Evolutionary conservation across 2,888 invertebrate genomes (phyloP).

Genomic region (Blastobasis lacticolella): DNA sequence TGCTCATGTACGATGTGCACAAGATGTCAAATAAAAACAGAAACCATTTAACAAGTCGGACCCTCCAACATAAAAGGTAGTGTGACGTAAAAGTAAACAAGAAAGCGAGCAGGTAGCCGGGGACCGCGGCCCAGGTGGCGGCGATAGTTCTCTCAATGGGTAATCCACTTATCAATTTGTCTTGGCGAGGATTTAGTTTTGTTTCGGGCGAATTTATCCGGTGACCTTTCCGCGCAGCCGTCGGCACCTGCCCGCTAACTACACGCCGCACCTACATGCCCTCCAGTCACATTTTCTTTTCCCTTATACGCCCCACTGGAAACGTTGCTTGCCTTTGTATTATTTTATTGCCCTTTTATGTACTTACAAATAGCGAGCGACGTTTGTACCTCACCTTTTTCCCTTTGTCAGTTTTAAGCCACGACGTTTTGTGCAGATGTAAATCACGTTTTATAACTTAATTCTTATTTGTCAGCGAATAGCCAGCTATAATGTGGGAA

Average conservation of each 20-base stretch:
- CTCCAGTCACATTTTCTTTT: conserved; percentile 46
- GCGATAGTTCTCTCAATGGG: neutral
- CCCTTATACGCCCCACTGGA: conserved; percentile 23
- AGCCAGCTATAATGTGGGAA: neutral
- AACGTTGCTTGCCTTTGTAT: conserved; percentile 29
- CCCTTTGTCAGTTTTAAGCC: conserved; percentile 5
- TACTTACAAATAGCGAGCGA: conserved; percentile 18
- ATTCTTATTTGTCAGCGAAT: neutral
- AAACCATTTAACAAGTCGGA: too few species aligned
- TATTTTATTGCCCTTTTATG: conserved; percentile 32
- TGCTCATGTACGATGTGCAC: too few species aligned
- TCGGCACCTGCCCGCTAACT: conserved; percentile 17
- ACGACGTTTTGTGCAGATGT: conserved; percentile 3
- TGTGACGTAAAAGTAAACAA: neutral
- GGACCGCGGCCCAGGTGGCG: neutral
- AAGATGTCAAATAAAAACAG: too few species aligned
- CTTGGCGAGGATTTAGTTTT: conserved; percentile 10
- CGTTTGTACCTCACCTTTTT: conserved; percentile 15
- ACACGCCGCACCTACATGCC: conserved; percentile 24
- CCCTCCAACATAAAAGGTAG: neutral
- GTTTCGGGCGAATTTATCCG: conserved; percentile 34
- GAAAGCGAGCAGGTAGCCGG: neutral
- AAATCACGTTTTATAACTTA: conserved; percentile 6
- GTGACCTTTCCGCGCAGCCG: conserved; percentile 33
- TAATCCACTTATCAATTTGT: neutral